Conservation (phyloP, 1,140 invertebrate species). For the Eurytemora carolleeae region DNA sequence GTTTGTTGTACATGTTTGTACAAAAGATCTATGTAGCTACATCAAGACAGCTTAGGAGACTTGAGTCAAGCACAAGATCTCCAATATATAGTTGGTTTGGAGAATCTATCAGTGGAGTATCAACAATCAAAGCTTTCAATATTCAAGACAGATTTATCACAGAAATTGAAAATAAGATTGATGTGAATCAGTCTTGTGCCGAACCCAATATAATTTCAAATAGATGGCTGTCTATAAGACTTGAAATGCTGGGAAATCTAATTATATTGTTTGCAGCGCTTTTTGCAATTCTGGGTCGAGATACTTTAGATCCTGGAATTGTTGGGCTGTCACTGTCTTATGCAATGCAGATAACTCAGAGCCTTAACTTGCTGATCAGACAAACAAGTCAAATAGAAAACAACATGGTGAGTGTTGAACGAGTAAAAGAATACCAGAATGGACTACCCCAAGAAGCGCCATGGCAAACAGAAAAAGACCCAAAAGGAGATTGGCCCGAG, state of each 20-base stretch:
- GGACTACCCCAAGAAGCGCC: slow-evolving; percentile 26
- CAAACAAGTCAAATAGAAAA: slow-evolving; percentile 94
- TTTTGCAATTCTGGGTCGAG: slow-evolving; percentile 28
- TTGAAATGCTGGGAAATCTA: slow-evolving; percentile 31
- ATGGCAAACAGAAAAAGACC: slow-evolving; percentile 12
- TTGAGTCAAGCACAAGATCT: slow-evolving; percentile 88
- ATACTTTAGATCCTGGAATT: slow-evolving; percentile 24
- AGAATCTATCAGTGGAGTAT: slow-evolving; percentile 55
- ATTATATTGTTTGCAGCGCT: slow-evolving; percentile 31
- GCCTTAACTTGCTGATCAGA: slow-evolving; percentile 82
- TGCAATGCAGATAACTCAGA: slow-evolving; percentile 59
- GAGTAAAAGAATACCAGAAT: slow-evolving; percentile 68
- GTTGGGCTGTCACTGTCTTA: slow-evolving; percentile 31
- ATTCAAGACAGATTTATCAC: slow-evolving; percentile 29
- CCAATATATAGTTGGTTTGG: slow-evolving; percentile 97
- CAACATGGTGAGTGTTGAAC: slow-evolving; percentile 90
- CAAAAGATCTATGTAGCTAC: slow-evolving; percentile 59
- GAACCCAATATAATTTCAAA: slow-evolving; percentile 26
- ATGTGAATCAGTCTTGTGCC: slow-evolving; percentile 32
- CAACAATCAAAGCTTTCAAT: slow-evolving; percentile 35
- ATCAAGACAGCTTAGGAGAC: slow-evolving; percentile 76
- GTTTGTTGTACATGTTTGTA: slow-evolving; percentile 31
- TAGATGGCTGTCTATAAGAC: slow-evolving; percentile 30
- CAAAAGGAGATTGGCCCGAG: slow-evolving; percentile 20
- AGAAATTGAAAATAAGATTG: slow-evolving; percentile 29